Evolutionary conservation across 2,113 vertebrate species (phyloP).

Genomic region (Passerina amoena): DNA sequence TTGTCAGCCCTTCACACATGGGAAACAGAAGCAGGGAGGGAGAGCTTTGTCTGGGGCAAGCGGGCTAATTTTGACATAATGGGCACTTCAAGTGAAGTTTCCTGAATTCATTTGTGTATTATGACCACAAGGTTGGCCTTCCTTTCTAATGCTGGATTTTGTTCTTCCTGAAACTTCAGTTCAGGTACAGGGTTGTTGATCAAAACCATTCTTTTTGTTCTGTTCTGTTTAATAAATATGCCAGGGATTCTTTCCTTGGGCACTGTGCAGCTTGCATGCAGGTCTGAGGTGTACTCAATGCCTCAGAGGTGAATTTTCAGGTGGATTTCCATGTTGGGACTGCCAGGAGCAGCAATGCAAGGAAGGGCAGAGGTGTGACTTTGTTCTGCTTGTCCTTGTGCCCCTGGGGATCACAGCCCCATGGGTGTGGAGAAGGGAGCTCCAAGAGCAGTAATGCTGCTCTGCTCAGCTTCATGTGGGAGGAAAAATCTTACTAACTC

Average conservation of each 20-base stretch:
- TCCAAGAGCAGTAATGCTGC: background rate
- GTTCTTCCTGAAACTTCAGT: background rate
- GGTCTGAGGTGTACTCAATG: fast-evolving
- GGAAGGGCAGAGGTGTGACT: background rate
- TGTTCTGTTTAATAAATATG: background rate
- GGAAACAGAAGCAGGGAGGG: background rate
- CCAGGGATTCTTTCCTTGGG: background rate
- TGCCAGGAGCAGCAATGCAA: background rate
- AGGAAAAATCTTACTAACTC: background rate
- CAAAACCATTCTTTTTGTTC: background rate
- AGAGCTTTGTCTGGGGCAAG: background rate
- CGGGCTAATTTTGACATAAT: background rate
- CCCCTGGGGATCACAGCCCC: background rate
- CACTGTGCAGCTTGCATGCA: background rate
- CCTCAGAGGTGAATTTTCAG: background rate
- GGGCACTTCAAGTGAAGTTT: background rate
- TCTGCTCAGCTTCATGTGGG: background rate
- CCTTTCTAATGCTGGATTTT: background rate
- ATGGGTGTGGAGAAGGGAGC: background rate
- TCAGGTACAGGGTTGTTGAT: background rate
- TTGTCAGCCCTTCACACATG: slow-evolving; percentile 27
- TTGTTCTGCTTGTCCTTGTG: background rate
- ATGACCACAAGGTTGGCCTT: background rate
- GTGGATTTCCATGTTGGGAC: background rate
- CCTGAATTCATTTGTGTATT: background rate